phyloP scores from a whole-genome alignment of 2,797 vertebrate species.

The Tapirus indicus region DNA sequence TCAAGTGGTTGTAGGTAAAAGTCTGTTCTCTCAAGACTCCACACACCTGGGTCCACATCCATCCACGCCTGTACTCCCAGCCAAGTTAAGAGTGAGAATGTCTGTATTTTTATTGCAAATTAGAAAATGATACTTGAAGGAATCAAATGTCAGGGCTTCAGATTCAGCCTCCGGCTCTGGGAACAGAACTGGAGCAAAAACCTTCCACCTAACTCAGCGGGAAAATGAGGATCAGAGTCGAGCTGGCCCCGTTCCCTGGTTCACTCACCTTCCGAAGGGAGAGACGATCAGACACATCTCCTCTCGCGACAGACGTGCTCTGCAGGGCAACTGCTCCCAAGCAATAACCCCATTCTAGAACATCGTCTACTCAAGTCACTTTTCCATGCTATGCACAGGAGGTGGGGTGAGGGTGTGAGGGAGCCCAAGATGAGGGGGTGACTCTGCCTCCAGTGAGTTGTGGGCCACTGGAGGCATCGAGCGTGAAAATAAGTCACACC shows the following conservation, averaged over 20 bases:
- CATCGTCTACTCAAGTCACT: background rate
- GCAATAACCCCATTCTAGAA: background rate
- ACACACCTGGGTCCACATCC: background rate
- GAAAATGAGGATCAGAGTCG: conserved; percentile 38
- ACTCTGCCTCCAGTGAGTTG: background rate
- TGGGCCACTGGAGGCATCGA: background rate
- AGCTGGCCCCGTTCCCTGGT: background rate
- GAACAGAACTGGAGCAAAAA: conserved; percentile 52
- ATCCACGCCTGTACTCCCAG: background rate
- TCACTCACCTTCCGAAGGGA: background rate
- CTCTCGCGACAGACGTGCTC: background rate
- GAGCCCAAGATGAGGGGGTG: background rate
- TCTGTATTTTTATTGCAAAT: conserved; percentile 67
- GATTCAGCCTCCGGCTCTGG: conserved; percentile 51
- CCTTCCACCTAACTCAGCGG: conserved; percentile 14
- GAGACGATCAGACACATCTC: background rate
- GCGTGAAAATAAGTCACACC: background rate
- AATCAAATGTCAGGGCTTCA: conserved; percentile 64
- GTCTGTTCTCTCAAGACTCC: background rate
- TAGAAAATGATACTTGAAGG: conserved; percentile 63
- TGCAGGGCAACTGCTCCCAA: background rate
- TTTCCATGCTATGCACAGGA: background rate
- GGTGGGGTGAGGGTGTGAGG: background rate
- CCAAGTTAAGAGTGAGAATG: background rate
- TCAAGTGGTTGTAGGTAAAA: background rate